Percentiles rank a stretch among this genome's conserved stretches.
Conservation (phyloP, 2,888 invertebrate species). For the Pandemis corylana region DNA sequence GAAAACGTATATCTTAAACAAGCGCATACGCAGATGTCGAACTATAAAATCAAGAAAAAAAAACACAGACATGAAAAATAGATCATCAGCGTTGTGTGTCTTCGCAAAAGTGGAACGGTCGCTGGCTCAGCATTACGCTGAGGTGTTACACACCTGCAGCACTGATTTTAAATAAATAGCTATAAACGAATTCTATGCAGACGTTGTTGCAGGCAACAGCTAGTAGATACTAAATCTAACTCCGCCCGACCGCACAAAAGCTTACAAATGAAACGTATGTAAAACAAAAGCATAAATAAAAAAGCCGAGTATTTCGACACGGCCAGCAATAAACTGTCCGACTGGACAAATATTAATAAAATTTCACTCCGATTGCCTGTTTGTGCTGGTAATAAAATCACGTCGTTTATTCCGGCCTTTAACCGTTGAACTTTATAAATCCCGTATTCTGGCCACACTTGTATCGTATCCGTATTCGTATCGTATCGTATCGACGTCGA, state of each 20-base stretch:
- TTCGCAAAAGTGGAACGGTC: too few relatives aligned
- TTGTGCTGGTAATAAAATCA: constrained; percentile 28
- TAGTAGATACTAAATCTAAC: background rate
- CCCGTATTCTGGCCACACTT: background rate
- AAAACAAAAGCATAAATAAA: constrained; percentile 7
- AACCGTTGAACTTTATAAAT: background rate
- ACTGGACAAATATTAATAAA: constrained; percentile 35
- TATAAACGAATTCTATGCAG: too few relatives aligned
- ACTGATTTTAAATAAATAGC: too few relatives aligned
- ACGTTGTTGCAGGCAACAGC: too few relatives aligned
- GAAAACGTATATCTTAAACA: too few relatives aligned
- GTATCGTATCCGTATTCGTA: background rate
- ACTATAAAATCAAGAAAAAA: too few relatives aligned
- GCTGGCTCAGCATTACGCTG: too few relatives aligned
- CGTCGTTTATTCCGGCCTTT: constrained; percentile 22
- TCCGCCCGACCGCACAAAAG: background rate
- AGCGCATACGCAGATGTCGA: too few relatives aligned
- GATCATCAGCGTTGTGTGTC: too few relatives aligned
- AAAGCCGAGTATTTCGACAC: constrained; percentile 14
- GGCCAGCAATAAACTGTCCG: constrained; percentile 15
- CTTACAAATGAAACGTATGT: background rate
- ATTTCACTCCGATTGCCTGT: constrained; percentile 31
- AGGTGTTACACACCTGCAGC: too few relatives aligned
- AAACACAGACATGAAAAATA: too few relatives aligned
- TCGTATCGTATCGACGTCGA: too few relatives aligned